These are phyloP conservation scores for Noctua janthe DNA, from an alignment of 2,888 invertebrate genomes.

Conservation along the genomic window DNA sequence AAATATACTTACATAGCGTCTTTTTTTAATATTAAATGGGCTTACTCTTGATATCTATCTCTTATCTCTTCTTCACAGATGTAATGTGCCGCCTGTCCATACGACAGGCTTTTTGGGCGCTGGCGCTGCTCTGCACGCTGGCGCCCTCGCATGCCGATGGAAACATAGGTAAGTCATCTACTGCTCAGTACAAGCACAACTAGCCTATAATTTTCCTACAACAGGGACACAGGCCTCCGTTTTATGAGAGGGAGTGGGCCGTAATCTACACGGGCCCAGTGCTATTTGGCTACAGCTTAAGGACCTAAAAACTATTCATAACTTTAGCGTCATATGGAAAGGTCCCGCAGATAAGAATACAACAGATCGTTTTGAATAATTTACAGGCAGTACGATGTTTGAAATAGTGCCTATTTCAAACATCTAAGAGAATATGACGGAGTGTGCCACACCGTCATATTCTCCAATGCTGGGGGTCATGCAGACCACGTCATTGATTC, in stretches of 20 bases:
- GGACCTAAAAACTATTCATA: too few species aligned
- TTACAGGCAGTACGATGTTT: background rate
- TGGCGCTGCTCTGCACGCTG: constrained; percentile 86
- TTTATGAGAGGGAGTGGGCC: background rate
- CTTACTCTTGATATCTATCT: too few species aligned
- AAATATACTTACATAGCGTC: too few species aligned
- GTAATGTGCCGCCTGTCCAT: constrained; percentile 84
- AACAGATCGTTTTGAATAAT: constrained; percentile 6
- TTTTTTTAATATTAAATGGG: too few species aligned
- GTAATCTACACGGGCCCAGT: background rate
- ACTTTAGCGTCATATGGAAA: background rate
- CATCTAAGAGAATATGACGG: too few species aligned
- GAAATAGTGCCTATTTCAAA: too few species aligned
- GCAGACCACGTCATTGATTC: background rate
- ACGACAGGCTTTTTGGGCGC: constrained; percentile 88
- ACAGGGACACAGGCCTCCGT: background rate
- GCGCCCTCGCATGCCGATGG: constrained; percentile 91
- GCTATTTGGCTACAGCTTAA: background rate
- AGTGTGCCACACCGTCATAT: background rate
- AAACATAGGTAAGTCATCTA: constrained; percentile 91
- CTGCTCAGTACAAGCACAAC: background rate
- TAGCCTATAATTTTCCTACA: background rate
- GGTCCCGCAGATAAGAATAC: background rate
- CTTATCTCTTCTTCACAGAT: constrained; percentile 74
- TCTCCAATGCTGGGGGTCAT: background rate